Evolutionary conservation across 2,113 vertebrate species (phyloP).

Genomic region (Trematocara zebra): DNA sequence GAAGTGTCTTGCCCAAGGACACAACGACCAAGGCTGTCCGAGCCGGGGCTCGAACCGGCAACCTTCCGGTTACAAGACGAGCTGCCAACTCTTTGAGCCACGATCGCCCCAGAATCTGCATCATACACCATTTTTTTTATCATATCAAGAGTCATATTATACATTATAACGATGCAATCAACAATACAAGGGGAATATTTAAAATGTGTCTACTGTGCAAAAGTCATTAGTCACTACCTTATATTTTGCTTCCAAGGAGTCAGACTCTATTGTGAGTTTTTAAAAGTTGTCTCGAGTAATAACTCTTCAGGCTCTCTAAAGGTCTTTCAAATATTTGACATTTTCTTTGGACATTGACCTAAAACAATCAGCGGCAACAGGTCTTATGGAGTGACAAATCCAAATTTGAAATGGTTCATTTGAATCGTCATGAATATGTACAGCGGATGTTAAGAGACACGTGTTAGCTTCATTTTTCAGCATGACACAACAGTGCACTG

Average conservation of each 20-base stretch:
- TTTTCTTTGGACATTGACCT: background rate
- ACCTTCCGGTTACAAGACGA: accelerated
- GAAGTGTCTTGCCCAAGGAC: background rate
- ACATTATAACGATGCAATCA: background rate
- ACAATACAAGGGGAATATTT: background rate
- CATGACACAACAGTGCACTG: background rate
- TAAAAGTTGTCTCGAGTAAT: background rate
- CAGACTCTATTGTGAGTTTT: background rate
- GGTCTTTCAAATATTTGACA: background rate
- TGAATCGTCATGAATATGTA: background rate
- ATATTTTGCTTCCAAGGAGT: background rate
- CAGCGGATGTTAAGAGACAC: accelerated
- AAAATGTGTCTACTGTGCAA: background rate
- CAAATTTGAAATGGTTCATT: accelerated
- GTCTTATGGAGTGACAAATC: background rate
- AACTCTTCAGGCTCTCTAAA: background rate
- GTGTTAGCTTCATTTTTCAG: background rate
- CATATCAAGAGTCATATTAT: background rate
- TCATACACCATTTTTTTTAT: background rate
- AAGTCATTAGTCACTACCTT: background rate
- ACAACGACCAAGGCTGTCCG: accelerated
- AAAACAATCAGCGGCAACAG: background rate
- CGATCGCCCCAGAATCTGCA: background rate
- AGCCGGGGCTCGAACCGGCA: background rate
- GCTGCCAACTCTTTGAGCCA: background rate